These are phyloP conservation scores for Clarias pachynema DNA, from an alignment of 2,797 vertebrate genomes.

Conservation along the genomic window DNA sequence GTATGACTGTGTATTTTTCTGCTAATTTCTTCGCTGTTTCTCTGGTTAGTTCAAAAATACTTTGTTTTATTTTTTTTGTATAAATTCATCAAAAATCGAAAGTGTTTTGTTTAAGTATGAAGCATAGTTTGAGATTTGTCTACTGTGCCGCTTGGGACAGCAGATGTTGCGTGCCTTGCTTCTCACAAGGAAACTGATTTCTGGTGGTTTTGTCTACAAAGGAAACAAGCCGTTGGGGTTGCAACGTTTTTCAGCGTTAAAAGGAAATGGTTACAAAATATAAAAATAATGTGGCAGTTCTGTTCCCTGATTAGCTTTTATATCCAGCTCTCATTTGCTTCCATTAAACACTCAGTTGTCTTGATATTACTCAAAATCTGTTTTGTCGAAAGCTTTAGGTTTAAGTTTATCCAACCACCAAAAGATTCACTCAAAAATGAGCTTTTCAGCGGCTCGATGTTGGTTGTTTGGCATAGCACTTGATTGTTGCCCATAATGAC, in stretches of 20 bases:
- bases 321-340: not conserved
- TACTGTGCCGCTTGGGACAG: not conserved
- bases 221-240: constrained; percentile 6
- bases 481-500: constrained; percentile 49
- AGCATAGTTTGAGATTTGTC: not conserved
- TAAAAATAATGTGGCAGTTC: not conserved
- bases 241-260: not conserved
- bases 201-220: constrained; percentile 7
- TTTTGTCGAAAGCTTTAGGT: not conserved
- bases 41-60: not conserved
- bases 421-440: constrained; percentile 17
- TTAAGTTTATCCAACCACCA: not conserved
- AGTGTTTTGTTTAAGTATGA: not conserved
- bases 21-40: constrained; percentile 42
- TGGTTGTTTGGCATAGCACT: constrained; percentile 38
- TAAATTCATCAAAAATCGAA: not conserved
- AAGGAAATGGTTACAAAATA: not conserved
- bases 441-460: constrained; percentile 28
- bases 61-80: not conserved
- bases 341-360: not conserved
- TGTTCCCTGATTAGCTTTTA: not conserved
- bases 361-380: not conserved
- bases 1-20: constrained; percentile 63
- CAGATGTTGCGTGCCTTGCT: constrained; percentile 6
- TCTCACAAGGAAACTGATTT: constrained; percentile 12